Conservation (phyloP, 2,113 vertebrate genomes). For the Pteropus alecto region DNA sequence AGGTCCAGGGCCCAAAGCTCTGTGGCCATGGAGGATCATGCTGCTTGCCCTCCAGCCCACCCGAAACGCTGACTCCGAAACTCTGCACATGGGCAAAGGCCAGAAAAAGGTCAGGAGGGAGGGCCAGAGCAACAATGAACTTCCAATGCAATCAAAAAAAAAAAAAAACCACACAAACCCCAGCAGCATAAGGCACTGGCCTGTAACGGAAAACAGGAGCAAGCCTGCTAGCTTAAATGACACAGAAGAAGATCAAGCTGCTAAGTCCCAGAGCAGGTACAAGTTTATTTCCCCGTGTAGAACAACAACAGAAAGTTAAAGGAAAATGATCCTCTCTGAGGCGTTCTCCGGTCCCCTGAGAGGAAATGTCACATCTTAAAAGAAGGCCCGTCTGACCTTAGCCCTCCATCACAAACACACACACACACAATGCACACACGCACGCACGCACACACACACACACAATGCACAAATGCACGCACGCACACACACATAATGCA, state of each 20-base stretch:
- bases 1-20: background rate
- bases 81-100: background rate
- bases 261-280: rapidly evolving
- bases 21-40: rapidly evolving
- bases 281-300: background rate
- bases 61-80: conserved; percentile 33
- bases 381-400: background rate
- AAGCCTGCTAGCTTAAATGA: background rate
- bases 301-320: background rate
- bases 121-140: background rate
- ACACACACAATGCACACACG: no score
- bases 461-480: no score
- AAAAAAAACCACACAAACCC: background rate
- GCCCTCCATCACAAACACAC: background rate
- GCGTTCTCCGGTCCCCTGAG: rapidly evolving
- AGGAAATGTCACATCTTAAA: background rate
- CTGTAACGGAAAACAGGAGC: background rate
- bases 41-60: background rate
- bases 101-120: conserved; percentile 38
- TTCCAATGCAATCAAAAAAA: background rate
- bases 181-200: background rate
- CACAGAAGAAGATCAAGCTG: background rate
- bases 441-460: no score
- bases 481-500: no score
- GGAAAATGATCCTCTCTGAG: background rate